These are phyloP conservation scores for Tachuris rubrigastra DNA, from an alignment of 2,113 vertebrate genomes.

Conservation along the genomic window DNA sequence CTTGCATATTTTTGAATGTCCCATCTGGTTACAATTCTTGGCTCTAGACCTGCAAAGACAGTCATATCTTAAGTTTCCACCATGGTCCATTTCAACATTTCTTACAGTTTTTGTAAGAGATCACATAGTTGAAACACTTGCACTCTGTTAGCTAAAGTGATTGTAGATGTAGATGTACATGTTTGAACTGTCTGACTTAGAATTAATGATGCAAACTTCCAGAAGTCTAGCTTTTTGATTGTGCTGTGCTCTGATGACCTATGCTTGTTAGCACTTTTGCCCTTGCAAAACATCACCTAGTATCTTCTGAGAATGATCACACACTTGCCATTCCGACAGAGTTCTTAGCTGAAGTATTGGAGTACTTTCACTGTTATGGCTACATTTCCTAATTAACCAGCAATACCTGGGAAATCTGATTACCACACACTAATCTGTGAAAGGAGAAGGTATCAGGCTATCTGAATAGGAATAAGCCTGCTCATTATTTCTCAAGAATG, in stretches of 20 bases:
- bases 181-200: background rate
- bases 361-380: background rate
- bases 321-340: background rate
- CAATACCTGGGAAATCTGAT: background rate
- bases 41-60: slow-evolving; percentile 84
- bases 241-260: background rate
- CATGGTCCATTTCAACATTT: background rate
- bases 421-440: background rate
- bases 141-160: background rate
- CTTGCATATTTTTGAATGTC: slow-evolving; percentile 93
- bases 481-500: background rate
- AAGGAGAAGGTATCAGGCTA: background rate
- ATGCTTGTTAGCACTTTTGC: background rate
- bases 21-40: slow-evolving; percentile 90
- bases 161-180: background rate
- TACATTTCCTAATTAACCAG: background rate
- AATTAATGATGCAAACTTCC: background rate
- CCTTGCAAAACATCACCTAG: background rate
- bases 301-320: background rate
- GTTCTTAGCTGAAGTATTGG: background rate
- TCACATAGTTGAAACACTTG: background rate
- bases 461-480: background rate
- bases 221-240: background rate
- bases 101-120: background rate
- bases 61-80: background rate